These are phyloP conservation scores for Ischnura elegans DNA, from an alignment of 2,888 invertebrate species.

Conservation along the genomic window DNA sequence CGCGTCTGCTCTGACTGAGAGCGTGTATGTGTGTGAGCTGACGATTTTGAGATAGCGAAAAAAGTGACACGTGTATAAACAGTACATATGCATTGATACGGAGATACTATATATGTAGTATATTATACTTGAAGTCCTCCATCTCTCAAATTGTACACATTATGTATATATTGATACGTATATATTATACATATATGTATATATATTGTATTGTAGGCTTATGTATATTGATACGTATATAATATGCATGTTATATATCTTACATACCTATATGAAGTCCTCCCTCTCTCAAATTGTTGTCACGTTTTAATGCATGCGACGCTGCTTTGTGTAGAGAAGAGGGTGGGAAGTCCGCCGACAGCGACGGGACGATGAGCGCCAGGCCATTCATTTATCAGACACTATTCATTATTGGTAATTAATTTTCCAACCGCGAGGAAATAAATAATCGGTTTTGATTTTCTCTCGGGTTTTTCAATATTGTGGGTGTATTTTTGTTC, in stretches of 20 bases:
- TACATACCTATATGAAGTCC: no score
- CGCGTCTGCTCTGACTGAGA: no score
- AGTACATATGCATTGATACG: no score
- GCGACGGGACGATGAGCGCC: background rate
- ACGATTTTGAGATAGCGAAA: background rate
- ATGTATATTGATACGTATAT: no score
- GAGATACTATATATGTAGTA: no score
- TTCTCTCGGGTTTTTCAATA: background rate
- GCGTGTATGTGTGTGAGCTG: background rate
- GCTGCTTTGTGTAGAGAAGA: background rate
- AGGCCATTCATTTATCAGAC: background rate
- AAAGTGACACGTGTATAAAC: no score
- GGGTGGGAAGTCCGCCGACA: background rate
- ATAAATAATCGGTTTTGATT: background rate
- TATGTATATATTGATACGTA: no score
- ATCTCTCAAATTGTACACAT: no score
- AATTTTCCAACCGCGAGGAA: background rate
- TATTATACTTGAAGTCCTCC: no score
- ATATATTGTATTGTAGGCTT: no score
- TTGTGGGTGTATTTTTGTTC: background rate
- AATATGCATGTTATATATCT: no score
- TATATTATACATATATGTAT: no score
- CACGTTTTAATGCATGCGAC: slow-evolving; percentile 1
- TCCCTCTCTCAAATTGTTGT: slow-evolving; percentile 4
- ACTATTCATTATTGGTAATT: slow-evolving; percentile 1